Percentiles rank a stretch among this genome's conserved stretches.
phyloP scores from a whole-genome alignment of 37 sponge, comb jelly and placozoan species.

The Chondrilla cf. caribensis region DNA sequence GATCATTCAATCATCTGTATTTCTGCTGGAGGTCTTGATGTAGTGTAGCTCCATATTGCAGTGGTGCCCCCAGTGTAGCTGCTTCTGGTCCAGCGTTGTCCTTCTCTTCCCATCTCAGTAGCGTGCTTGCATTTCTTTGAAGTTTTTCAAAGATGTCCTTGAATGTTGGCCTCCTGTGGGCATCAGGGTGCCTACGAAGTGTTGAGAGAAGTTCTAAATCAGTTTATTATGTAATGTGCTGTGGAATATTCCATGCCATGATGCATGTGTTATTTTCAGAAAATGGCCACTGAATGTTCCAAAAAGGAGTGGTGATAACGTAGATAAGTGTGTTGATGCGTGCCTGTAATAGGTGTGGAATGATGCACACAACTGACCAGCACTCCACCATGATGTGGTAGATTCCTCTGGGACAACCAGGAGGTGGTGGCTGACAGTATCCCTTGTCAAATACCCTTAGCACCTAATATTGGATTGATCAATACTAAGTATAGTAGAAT shows the following conservation, averaged over 20 bases:
- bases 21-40: constrained; percentile 45
- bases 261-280: no score
- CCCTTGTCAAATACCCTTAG: neutral
- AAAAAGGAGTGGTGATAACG: no score
- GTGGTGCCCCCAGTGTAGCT: constrained; percentile 46
- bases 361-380: no score
- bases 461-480: no score
- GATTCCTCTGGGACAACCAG: neutral
- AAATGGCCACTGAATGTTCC: no score
- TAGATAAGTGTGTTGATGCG: no score
- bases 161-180: constrained; percentile 16
- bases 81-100: neutral
- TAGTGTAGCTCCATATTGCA: constrained; percentile 42
- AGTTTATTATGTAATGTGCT: neutral
- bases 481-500: no score
- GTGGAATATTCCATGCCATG: no score
- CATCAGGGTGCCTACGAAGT: constrained; percentile 47
- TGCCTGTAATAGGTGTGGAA: no score
- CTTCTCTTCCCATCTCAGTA: constrained; percentile 28
- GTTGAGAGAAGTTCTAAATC: neutral
- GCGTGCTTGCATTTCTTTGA: neutral
- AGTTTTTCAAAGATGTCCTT: constrained; percentile 14
- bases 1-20: no score
- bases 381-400: constrained; percentile 9
- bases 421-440: constrained; percentile 8